Evolutionary conservation across 1,140 invertebrate species (phyloP).

Genomic region (Calliphora vicina): DNA sequence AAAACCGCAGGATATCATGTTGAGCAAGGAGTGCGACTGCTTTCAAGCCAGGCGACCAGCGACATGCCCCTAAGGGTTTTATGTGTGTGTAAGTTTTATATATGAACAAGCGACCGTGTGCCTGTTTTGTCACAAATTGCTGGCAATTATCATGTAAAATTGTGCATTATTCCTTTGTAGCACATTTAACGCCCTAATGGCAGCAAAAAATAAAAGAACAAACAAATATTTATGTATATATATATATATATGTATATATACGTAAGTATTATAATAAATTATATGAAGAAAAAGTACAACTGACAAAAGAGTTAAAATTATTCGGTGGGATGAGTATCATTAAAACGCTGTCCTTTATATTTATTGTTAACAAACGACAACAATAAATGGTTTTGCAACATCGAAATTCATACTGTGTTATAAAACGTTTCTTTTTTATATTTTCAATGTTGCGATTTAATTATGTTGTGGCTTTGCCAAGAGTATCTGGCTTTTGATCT

Average conservation of each 20-base stretch:
- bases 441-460: too few relatives aligned
- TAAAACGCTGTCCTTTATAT: neutral
- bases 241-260: too few relatives aligned
- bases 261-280: neutral
- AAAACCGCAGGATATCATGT: conserved; percentile 8
- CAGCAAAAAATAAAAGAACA: neutral
- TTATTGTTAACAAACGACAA: neutral
- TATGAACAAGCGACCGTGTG: neutral
- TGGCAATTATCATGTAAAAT: conserved; percentile 14
- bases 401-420: too few relatives aligned
- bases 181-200: conserved; percentile 6
- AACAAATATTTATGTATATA: too few relatives aligned
- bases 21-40: neutral
- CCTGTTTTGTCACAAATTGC: conserved; percentile 9
- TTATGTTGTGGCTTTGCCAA: too few relatives aligned
- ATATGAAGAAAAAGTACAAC: neutral
- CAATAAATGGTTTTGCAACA: neutral
- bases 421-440: too few relatives aligned
- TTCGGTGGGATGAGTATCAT: conserved; percentile 1
- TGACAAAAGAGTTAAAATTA: neutral
- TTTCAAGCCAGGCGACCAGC: neutral
- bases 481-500: too few relatives aligned
- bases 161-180: conserved; percentile 9
- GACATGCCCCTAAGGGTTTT: neutral
- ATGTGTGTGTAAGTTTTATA: neutral